Percentiles rank a stretch among this genome's conserved stretches.
Evolutionary conservation across 2,797 vertebrate species (phyloP).

Genomic region (Tolypeutes matacus): DNA sequence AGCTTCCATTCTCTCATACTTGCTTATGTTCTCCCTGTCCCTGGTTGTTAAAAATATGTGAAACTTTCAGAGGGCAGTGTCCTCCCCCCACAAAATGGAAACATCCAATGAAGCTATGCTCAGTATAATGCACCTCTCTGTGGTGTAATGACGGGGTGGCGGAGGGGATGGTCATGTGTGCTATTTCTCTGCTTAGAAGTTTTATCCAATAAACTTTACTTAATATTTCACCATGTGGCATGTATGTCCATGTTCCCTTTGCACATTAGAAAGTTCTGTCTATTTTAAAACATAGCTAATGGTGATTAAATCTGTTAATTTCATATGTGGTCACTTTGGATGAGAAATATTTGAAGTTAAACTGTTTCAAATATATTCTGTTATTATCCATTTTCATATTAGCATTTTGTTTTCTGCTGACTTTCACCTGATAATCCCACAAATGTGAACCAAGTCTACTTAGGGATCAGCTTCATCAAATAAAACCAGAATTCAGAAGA

Average conservation of each 20-base stretch:
- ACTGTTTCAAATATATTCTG: background rate
- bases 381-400: conserved; percentile 19
- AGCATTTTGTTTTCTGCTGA: conserved; percentile 59
- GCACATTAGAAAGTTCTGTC: background rate
- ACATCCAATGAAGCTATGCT: background rate
- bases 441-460: background rate
- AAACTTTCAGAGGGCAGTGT: background rate
- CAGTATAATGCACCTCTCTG: background rate
- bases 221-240: background rate
- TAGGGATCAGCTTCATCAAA: conserved; percentile 37
- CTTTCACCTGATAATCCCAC: background rate
- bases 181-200: background rate
- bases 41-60: background rate
- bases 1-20: background rate
- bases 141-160: background rate
- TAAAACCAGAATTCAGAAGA: conserved; percentile 41
- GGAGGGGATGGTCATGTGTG: background rate
- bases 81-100: background rate
- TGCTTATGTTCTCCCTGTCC: background rate
- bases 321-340: background rate
- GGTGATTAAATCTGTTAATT: conserved; percentile 31
- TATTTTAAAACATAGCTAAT: conserved; percentile 14
- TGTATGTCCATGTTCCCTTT: background rate
- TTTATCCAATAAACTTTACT: conserved; percentile 26
- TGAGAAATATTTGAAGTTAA: conserved; percentile 57